A percentile compares a stretch with the other conserved stretches of the same genome.
Evolutionary conservation across 2,113 vertebrate genomes (phyloP).

Genomic region (Bagarius yarrelli): DNA sequence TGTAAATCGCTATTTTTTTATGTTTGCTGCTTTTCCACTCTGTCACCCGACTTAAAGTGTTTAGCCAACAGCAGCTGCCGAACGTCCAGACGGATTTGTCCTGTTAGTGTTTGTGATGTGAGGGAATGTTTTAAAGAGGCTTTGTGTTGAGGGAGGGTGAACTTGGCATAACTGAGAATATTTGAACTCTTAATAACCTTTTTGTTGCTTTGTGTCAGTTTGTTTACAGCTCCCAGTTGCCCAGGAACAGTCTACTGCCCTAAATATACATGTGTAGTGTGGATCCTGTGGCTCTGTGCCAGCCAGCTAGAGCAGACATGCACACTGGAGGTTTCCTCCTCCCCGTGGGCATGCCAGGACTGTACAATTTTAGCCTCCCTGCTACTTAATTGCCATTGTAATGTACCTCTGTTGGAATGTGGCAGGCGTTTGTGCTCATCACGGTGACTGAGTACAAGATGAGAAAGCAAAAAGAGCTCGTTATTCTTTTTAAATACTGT

Average conservation of each 20-base stretch:
- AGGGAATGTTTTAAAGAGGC: not conserved
- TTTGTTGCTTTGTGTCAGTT: not conserved
- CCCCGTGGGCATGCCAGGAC: not conserved
- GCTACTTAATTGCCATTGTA: not conserved
- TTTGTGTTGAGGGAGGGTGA: not conserved
- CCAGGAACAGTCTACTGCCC: not conserved
- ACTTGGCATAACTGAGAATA: not conserved
- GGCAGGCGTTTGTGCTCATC: not conserved
- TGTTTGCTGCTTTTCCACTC: too few species aligned
- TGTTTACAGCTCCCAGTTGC: conserved; percentile 27
- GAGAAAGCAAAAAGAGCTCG: not conserved
- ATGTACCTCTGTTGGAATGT: not conserved
- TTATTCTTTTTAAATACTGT: not conserved
- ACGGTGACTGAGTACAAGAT: not conserved
- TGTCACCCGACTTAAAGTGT: not conserved
- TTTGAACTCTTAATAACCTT: conserved; percentile 28
- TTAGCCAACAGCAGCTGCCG: not conserved
- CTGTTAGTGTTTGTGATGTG: not conserved
- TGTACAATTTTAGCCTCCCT: not conserved
- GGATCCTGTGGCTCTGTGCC: conserved; percentile 8
- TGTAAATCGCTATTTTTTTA: too few species aligned
- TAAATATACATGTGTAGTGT: conserved; percentile 1
- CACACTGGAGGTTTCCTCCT: not conserved
- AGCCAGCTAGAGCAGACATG: not conserved
- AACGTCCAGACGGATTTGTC: not conserved